Base-by-base conservation (phyloP, 2,888 invertebrate species). In the Teinopalpus imperialis region DNA sequence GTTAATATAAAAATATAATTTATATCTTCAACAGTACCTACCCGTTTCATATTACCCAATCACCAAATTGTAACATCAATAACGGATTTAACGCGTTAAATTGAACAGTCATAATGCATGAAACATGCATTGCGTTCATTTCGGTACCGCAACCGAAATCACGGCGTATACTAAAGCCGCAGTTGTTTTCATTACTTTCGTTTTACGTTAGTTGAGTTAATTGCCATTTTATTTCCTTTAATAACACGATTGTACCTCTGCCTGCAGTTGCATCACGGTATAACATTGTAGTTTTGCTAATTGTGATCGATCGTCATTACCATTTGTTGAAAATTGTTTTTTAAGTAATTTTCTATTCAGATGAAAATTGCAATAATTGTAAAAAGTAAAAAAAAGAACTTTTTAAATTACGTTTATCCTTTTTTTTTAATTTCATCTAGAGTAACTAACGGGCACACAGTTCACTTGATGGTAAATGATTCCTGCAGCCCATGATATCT, bases 101-200 rank as follows among this genome's bases (percentile, higher is more conserved):
- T 24, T 24, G 24, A 8, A n/a, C 24, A 9, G n/a, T 24, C 9
- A 24, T 24, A 24, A 24, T 9, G 24, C 8, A 7, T 3, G 24
- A 9, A 26, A 16, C 36, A 7, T 24, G 24, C 13, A 3, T 44
- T 37, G 18, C 30, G 23, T 36, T 30, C 30, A 32, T 5, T 18
- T 32, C 8, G 18, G 14, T 2, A 32, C 18, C 8, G 43, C 36
- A 36, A 29, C 13, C 36, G 37, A 37, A 18, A 29, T 23, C 24
- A 8, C 24, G 3, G 9, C 24, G 4, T 8, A 4, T 3, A 3
- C 5, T 3, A 10, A 10, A 32, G 12, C 3, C 10, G 7, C 32
- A 14, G 1, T 7, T 14, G 18, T 32, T 16, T 20, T 3, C 10
- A 18, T 7, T 6, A 12, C 9, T 12, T 29, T 29, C 7, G 12